These are phyloP conservation scores for Piscicola geometra DNA, from an alignment of 2,888 invertebrate genomes.

Conservation along the genomic window DNA sequence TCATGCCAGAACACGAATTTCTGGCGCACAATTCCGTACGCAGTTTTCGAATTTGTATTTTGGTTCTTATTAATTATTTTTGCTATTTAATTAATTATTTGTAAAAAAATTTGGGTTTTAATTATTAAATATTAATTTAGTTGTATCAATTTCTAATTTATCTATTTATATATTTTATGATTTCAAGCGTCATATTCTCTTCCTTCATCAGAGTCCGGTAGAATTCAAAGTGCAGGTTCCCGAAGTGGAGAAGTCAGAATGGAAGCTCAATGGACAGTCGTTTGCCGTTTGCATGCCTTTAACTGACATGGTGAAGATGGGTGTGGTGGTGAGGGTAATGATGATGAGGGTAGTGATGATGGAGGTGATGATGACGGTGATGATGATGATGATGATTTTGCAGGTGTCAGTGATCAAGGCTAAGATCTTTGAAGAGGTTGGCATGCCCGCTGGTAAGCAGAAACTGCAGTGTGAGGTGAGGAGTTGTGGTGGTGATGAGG, in stretches of 20 bases:
- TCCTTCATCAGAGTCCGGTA: slow-evolving; percentile 65
- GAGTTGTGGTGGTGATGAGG: too few species aligned
- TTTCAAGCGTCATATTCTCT: too few species aligned
- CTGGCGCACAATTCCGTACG: slow-evolving; percentile 46
- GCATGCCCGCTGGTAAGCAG: slow-evolving; percentile 93
- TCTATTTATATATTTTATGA: too few species aligned
- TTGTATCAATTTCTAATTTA: not conserved
- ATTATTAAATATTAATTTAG: too few species aligned
- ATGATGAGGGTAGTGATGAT: too few species aligned
- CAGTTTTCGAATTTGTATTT: too few species aligned
- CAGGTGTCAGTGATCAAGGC: slow-evolving; percentile 79
- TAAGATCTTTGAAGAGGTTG: slow-evolving; percentile 76
- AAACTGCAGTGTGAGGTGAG: slow-evolving; percentile 79
- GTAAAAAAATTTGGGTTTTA: not conserved
- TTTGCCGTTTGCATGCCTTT: slow-evolving; percentile 73
- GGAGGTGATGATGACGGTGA: too few species aligned
- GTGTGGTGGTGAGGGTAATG: too few species aligned
- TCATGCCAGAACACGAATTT: slow-evolving; percentile 82
- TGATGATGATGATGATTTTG: too few species aligned
- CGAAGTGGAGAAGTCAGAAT: slow-evolving; percentile 82
- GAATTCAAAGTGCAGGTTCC: slow-evolving; percentile 78
- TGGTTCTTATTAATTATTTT: not conserved
- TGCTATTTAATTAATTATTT: slow-evolving; percentile 7
- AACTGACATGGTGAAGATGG: slow-evolving; percentile 63
- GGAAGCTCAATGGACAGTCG: slow-evolving; percentile 87